Evolutionary conservation across 2,888 invertebrate genomes (phyloP).

Genomic region (Rutpela maculata): DNA sequence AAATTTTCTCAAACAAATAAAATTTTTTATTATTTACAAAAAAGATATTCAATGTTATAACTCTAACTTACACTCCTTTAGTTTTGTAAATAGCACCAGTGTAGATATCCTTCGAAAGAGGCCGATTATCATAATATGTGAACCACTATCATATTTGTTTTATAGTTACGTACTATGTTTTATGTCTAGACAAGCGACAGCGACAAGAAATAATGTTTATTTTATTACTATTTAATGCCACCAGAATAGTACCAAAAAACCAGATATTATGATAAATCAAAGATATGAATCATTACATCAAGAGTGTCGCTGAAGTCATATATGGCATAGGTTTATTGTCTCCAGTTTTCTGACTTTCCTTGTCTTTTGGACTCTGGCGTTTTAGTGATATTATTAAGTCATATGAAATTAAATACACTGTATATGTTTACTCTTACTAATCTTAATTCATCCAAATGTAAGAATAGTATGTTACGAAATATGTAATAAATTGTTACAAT

Average conservation of each 20-base stretch:
- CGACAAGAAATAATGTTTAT: constrained; percentile 19
- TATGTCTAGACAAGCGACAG: constrained; percentile 14
- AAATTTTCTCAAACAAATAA: too few species aligned
- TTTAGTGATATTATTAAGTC: background rate
- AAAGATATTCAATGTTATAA: too few species aligned
- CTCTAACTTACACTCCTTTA: background rate
- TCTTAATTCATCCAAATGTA: too few species aligned
- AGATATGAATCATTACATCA: background rate
- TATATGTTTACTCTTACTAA: too few species aligned
- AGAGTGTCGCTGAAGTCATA: background rate
- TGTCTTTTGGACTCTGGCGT: too few species aligned
- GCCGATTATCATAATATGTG: background rate
- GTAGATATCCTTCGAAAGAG: background rate
- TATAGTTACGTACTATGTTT: background rate
- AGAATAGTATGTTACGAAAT: too few species aligned
- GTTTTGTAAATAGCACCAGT: background rate
- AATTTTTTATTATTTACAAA: too few species aligned
- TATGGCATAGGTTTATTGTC: constrained; percentile 5
- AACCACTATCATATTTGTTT: background rate
- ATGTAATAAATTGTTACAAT: too few species aligned
- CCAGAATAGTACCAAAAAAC: constrained; percentile 10
- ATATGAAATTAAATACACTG: background rate
- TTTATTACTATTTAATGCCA: constrained; percentile 32
- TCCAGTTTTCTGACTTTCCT: background rate
- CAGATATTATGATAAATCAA: background rate